Evolutionary conservation across 2,797 vertebrate species (phyloP), one percentile per base, ranked within the genome.

Genomic region (Lepus townsendii): DNA sequence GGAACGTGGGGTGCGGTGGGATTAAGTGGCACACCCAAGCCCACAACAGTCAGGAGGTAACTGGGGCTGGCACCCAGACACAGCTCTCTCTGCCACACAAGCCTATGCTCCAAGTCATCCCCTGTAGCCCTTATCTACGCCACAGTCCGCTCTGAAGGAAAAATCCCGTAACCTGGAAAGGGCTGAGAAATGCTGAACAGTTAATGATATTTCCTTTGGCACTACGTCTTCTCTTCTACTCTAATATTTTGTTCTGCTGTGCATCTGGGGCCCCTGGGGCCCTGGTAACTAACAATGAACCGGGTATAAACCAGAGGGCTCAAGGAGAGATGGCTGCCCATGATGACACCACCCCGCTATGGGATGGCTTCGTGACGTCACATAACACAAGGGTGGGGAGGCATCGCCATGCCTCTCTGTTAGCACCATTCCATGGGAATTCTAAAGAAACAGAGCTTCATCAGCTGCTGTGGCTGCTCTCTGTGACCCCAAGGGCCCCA

Each of bases 301-400:
- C 35, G 52, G 52, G 22, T 77, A n/a, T 35, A 84, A 95, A 92
- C 90, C 91, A 86, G 90, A 90, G 96, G 42, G 32, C 73, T 54
- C 60, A 68, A 68, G 90, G 92, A 96, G 78, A 94, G 52, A 82
- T 4, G 30, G 35, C 50, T 0, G 5, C 11, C 73, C 50, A 66
- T 71, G 60, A n/a, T 88, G 86, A 82, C 73, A 63, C 94, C 52
- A 75, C 66, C 27, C 10, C n/a, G 27, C 92, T 54, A 11, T 9
- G 42, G 88, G 80, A 62, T 35, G 30, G 76, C 86, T 68, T 84
- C 83, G 62, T 9, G 79, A 65, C 32, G 47, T 82, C 52, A 17
- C 69, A 77, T 42, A 69, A 50, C 22, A 30, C 20, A 5, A 83
- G 22, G 4, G 5, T 17, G 16, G 89, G 79, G 75, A 80, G 93